Evolutionary conservation across 2,113 vertebrate genomes (phyloP).

Genomic region (Lophura nycthemera): DNA sequence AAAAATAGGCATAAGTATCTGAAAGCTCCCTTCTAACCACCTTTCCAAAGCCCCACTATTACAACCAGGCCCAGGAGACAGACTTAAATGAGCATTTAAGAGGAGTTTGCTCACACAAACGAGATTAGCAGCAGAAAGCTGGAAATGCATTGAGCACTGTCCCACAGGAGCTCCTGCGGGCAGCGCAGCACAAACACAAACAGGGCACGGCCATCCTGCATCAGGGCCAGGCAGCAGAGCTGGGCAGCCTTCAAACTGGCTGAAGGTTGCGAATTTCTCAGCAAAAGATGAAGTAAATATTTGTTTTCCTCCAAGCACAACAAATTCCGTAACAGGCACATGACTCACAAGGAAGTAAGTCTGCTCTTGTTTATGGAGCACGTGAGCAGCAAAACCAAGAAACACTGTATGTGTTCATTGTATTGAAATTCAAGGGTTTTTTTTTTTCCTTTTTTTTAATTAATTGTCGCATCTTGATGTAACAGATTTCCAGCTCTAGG

Average conservation of each 20-base stretch:
- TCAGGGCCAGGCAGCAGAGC: background rate
- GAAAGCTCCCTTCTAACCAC: background rate
- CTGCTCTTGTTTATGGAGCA: background rate
- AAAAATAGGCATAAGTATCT: background rate
- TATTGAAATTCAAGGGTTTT: background rate
- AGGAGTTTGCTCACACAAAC: background rate
- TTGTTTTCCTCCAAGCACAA: conserved; percentile 19
- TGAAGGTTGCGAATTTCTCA: conserved; percentile 13
- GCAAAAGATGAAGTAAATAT: conserved; percentile 16
- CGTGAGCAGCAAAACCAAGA: background rate
- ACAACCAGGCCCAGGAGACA: background rate
- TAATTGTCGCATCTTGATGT: background rate
- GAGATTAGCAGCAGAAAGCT: background rate
- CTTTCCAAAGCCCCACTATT: background rate
- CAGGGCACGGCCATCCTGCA: background rate
- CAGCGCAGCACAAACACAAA: background rate
- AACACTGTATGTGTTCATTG: background rate
- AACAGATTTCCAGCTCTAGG: background rate
- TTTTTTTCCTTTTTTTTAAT: background rate
- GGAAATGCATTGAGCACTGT: background rate
- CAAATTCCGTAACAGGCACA: background rate
- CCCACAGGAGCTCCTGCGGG: rapidly evolving
- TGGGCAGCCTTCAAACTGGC: background rate
- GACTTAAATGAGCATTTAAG: background rate
- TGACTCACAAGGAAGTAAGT: background rate